Evolutionary conservation across 2,113 vertebrate species (phyloP), one percentile per base, ranked within the genome.

Genomic region (Ochotona curzoniae): DNA sequence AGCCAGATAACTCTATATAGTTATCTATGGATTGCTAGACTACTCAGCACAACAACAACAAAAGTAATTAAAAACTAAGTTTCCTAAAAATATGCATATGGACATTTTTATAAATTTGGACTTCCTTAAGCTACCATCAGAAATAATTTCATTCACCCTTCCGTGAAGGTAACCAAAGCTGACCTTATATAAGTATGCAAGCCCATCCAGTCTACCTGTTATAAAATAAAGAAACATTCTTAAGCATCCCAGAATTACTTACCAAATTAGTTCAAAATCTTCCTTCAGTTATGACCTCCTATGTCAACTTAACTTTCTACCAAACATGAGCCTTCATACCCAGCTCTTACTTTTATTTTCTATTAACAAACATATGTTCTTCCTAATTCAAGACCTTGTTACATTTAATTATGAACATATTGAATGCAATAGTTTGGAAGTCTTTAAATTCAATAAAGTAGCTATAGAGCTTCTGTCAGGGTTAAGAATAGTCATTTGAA

Each of bases 381-480:
- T 74, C 21, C 7, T 66, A 54, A 85, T 70, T 76, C 15, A 15
- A 74, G 21, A 67, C 73, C 44, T n/a, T 66, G 32, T 28, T 47
- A n/a, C 28, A 66, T 23, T 84, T 61, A 21, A 78, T 15, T 74
- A 4, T 35, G 74, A 73, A 35, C 2, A 35, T 81, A 35, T 38
- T 66, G 60, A 64, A 67, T 75, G 30, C 9, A 8, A 32, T 80
- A 35, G 18, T 51, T 61, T 61, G 5, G 30, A 61, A 80, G 35
- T 81, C 38, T 74, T 89, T 57, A 86, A 86, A 61, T 86, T 81
- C 35, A 20, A 79, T 74, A 25, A 81, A 61, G 75, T 15, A 81
- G 7, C 20, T 47, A 74, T 14, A 4, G 51, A 86, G 9, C 60
- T 94, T 80, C 47, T 67, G 28, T 74, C 13, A 60, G 26, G 23